Evolutionary conservation across 2,797 vertebrate genomes (phyloP).

Genomic region (Chaenodraco wilsoni): DNA sequence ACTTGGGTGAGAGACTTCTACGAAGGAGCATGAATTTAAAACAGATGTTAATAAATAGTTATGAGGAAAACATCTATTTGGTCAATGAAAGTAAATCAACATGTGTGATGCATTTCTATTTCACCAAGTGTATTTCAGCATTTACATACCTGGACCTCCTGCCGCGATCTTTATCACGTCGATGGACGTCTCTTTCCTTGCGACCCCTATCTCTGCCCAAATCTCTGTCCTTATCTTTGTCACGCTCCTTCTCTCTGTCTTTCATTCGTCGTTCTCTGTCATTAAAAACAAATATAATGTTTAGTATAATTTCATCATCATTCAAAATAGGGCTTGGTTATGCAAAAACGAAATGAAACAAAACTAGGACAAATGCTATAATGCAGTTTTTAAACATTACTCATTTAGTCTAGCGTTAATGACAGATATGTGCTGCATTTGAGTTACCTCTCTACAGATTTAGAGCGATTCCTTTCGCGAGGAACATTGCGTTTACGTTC

Average conservation of each 20-base stretch:
- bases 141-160: conserved; percentile 87
- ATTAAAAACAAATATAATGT: conserved; percentile 8
- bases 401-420: neutral
- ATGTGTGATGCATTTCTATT: neutral
- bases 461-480: conserved; percentile 91
- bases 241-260: conserved; percentile 89
- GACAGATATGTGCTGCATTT: neutral
- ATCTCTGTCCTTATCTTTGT: conserved; percentile 87
- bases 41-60: neutral
- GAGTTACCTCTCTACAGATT: conserved; percentile 89
- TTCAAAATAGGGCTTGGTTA: neutral
- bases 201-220: conserved; percentile 80
- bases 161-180: conserved; percentile 84
- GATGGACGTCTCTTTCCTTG: conserved; percentile 87
- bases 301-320: neutral
- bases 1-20: conserved; percentile 90
- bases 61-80: neutral
- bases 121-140: neutral
- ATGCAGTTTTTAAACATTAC: neutral
- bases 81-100: neutral
- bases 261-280: conserved; percentile 91
- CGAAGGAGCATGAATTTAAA: conserved; percentile 2
- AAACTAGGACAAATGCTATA: neutral
- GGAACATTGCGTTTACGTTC: conserved; percentile 93
- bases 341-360: neutral